Evolutionary conservation across 2,888 invertebrate species (phyloP), one percentile per base, ranked within the genome.

Genomic region (Plebejus melissa): DNA sequence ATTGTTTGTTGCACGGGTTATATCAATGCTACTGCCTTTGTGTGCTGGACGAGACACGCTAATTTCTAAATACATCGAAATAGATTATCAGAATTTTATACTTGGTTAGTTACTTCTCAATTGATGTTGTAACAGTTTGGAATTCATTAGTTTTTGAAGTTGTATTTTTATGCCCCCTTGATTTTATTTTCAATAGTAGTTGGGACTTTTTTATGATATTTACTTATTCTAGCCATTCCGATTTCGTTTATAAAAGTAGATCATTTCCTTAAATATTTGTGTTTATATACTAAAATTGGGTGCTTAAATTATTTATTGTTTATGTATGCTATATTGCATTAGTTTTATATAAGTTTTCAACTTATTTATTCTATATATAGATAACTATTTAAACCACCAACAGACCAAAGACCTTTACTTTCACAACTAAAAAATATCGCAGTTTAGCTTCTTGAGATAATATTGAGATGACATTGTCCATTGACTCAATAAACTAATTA

Each of bases 11-110:
- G 32, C 54, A 16, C 36, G 72, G 46, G 72, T 41, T 16, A 41
- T 50, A 32, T 50, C 13, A 72, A 72, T 72, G 72, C 72, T 72
- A 72, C 72, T 72, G 72, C 72, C 72, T 72, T 54, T 50, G 16
- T 32, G 32, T 54, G 32, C 72, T 72, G 54, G 72, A 72, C 72
- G 50, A 71, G 22, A 71, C 54, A 32, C 50, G 4, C 16, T 54
- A 54, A 54, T 54, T 28, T 50, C 50, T 50, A 32, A 16, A 50
- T 32, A 72, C 72, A 32, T 50, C 54, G 72, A 50, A 28, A 50
- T 72, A 16, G 50, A 50, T 16, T 50, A 72, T 54, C 32, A 32
- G 54, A 32, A 50, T 1, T 16, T 46, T 72, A 54, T 54, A 32
- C 28, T 50, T 28, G 22, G 13, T 72, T 54, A 32, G 54, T 36